phyloP scores from a whole-genome alignment of 2,113 vertebrate genomes.

The Mus spicilegus region DNA sequence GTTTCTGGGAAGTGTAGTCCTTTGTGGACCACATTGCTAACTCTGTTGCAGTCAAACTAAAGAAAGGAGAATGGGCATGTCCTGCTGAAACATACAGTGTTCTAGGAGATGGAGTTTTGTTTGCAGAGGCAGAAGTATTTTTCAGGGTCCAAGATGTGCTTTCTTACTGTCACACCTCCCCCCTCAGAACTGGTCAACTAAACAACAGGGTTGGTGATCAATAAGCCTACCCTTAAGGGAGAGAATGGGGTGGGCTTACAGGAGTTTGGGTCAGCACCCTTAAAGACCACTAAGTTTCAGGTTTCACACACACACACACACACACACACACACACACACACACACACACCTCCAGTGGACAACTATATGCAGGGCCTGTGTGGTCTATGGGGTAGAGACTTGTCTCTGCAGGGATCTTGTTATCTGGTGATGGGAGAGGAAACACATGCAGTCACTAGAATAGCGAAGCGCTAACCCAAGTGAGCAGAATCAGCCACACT shows the following conservation, averaged over 20 bases:
- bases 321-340: neutral
- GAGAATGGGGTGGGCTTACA: neutral
- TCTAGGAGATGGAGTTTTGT: neutral
- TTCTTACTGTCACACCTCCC: neutral
- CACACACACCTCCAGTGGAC: neutral
- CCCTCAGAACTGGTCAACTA: neutral
- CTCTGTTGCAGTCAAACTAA: neutral
- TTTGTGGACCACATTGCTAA: neutral
- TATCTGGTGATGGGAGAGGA: neutral
- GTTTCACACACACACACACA: neutral
- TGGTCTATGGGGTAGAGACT: neutral
- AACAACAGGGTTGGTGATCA: neutral
- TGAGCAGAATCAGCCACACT: neutral
- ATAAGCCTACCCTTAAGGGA: neutral
- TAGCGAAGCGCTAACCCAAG: neutral
- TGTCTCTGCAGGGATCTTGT: neutral
- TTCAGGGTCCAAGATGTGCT: neutral
- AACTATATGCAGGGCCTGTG: neutral
- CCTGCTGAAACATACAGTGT: neutral
- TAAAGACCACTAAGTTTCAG: neutral
- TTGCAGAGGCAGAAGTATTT: neutral
- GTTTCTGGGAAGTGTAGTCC: conserved; percentile 57
- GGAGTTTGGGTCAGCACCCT: neutral
- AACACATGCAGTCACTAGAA: neutral
- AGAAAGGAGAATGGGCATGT: neutral